Evolutionary conservation across 2,797 vertebrate genomes (phyloP).

Genomic region (Arctocebus calabarensis): DNA sequence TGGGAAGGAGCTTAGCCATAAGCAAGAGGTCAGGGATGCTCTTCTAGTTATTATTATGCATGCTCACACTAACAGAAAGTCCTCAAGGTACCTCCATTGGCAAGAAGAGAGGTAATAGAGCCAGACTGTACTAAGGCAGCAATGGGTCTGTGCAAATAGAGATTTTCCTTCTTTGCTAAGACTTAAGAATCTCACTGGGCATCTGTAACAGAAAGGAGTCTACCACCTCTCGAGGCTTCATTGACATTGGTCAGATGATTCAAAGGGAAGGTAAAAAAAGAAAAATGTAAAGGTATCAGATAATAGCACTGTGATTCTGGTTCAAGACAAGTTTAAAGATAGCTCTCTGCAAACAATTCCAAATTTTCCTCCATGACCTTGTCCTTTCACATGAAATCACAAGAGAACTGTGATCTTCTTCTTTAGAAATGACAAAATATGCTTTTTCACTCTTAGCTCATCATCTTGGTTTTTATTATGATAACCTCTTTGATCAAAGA

Average conservation of each 20-base stretch:
- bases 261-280: background rate
- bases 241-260: conserved; percentile 22
- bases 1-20: background rate
- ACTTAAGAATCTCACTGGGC: background rate
- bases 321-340: conserved; percentile 26
- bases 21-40: background rate
- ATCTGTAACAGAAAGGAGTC: background rate
- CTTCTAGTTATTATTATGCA: background rate
- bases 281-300: background rate
- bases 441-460: conserved; percentile 24
- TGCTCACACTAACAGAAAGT: background rate
- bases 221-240: background rate
- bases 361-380: conserved; percentile 14
- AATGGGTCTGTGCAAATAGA: background rate
- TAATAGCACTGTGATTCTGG: conserved; percentile 14
- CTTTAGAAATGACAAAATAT: background rate
- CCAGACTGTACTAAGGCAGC: background rate
- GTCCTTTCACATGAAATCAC: background rate
- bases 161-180: conserved; percentile 55
- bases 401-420: conserved; percentile 18
- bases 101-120: background rate
- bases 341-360: background rate
- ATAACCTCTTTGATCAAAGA: conserved; percentile 31
- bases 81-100: background rate
- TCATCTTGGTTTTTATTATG: conserved; percentile 1